A percentile compares a stretch with the other conserved stretches of the same genome.
These are phyloP conservation scores for Adineta ricciae DNA, from an alignment of 2,888 invertebrate genomes.

Conservation along the genomic window DNA sequence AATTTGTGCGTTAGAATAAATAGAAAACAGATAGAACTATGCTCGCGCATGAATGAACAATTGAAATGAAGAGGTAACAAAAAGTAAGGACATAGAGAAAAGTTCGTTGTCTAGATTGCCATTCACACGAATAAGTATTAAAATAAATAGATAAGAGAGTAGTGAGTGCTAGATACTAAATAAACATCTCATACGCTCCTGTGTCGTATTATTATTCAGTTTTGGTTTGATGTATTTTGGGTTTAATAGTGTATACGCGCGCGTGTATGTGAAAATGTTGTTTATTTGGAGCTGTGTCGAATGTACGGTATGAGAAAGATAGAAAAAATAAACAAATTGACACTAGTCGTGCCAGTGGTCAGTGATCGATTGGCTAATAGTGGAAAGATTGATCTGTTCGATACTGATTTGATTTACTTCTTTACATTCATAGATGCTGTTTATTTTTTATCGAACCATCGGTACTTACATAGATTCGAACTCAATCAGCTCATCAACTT, in stretches of 20 bases:
- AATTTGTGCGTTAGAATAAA: conserved; percentile 9
- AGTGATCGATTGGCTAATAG: conserved; percentile 3
- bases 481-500: neutral
- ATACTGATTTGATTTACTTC: neutral
- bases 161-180: neutral
- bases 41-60: neutral
- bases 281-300: conserved; percentile 13
- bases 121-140: neutral
- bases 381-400: neutral
- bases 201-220: neutral
- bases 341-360: neutral
- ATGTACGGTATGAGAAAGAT: neutral
- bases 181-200: neutral
- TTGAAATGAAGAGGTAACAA: neutral
- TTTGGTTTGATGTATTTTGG: neutral
- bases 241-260: neutral
- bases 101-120: neutral
- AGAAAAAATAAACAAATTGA: neutral
- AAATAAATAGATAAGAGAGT: neutral
- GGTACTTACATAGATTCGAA: neutral
- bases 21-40: neutral
- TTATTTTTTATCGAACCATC: neutral
- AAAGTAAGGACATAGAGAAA: neutral
- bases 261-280: conserved; percentile 2
- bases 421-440: neutral